A percentile compares a stretch with the other conserved stretches of the same genome.
Conservation (phyloP, 2,888 invertebrate genomes). For the Thereva unica region DNA sequence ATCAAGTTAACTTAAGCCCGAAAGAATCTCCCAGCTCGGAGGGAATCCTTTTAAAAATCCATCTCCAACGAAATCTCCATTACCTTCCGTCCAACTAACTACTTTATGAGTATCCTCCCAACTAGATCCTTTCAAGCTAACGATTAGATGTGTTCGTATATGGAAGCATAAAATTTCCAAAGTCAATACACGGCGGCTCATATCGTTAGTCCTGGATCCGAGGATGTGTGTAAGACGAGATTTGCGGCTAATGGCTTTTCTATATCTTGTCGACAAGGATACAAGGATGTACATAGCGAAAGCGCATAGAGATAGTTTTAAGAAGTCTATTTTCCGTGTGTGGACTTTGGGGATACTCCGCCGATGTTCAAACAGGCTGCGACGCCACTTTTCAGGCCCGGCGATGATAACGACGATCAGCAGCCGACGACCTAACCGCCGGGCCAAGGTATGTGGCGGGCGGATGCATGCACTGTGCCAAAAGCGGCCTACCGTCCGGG, state of each 20-base stretch:
- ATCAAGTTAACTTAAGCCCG: constrained; percentile 26
- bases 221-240: constrained; percentile 22
- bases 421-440: no score
- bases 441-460: background rate
- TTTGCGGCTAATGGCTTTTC: constrained; percentile 33
- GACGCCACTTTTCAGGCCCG: constrained; percentile 26
- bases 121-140: constrained; percentile 15
- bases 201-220: constrained; percentile 8
- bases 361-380: constrained; percentile 13
- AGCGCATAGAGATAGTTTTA: background rate
- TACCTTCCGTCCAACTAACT: constrained; percentile 30
- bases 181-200: constrained; percentile 26
- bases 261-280: constrained; percentile 21
- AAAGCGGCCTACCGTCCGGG: constrained; percentile 9
- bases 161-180: constrained; percentile 26
- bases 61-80: constrained; percentile 21
- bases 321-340: background rate
- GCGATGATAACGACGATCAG: constrained; percentile 7
- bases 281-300: background rate
- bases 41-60: constrained; percentile 23
- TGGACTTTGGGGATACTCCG: background rate
- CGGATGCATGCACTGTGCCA: background rate
- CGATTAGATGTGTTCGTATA: constrained; percentile 4
- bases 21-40: constrained; percentile 19
- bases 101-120: constrained; percentile 20